Percentiles rank a stretch among this genome's conserved stretches.
These are phyloP conservation scores for Timema cristinae DNA, from an alignment of 2,888 invertebrate species.

Conservation along the genomic window DNA sequence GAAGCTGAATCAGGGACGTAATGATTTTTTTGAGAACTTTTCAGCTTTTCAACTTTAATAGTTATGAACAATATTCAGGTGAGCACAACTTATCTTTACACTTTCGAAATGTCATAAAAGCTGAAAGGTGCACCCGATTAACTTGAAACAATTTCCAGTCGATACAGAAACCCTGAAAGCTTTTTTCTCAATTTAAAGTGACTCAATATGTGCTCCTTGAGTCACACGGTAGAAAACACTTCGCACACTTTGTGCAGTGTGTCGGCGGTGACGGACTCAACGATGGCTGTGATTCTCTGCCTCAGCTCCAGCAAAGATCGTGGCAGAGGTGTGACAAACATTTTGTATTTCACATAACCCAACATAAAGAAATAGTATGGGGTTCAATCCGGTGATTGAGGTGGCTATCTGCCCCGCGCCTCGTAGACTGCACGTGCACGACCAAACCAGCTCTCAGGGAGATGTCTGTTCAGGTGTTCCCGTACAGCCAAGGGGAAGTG, in stretches of 20 bases:
- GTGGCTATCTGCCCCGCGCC: constrained; percentile 13
- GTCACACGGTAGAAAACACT: constrained; percentile 7
- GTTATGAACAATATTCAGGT: too few relatives aligned
- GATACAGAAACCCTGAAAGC: background rate
- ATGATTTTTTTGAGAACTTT: too few relatives aligned
- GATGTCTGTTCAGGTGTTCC: too few relatives aligned
- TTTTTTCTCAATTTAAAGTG: constrained; percentile 6
- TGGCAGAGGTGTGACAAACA: background rate
- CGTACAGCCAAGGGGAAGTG: too few relatives aligned
- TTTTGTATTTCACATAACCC: constrained; percentile 6
- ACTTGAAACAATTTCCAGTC: too few relatives aligned
- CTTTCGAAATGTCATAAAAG: too few relatives aligned
- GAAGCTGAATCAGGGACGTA: too few relatives aligned
- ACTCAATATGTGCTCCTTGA: constrained; percentile 11
- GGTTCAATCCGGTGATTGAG: constrained; percentile 3
- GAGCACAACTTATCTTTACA: too few relatives aligned
- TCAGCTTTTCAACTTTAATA: too few relatives aligned
- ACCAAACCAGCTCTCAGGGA: too few relatives aligned
- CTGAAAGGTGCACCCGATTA: too few relatives aligned
- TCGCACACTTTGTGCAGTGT: constrained; percentile 14
- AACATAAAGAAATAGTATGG: background rate
- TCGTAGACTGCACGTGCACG: constrained; percentile 8
- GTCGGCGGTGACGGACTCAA: constrained; percentile 12
- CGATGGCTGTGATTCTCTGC: background rate
- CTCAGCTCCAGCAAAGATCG: constrained; percentile 3